Evolutionary conservation across 1,140 invertebrate genomes (phyloP).

Genomic region (Zaprionus africanus): DNA sequence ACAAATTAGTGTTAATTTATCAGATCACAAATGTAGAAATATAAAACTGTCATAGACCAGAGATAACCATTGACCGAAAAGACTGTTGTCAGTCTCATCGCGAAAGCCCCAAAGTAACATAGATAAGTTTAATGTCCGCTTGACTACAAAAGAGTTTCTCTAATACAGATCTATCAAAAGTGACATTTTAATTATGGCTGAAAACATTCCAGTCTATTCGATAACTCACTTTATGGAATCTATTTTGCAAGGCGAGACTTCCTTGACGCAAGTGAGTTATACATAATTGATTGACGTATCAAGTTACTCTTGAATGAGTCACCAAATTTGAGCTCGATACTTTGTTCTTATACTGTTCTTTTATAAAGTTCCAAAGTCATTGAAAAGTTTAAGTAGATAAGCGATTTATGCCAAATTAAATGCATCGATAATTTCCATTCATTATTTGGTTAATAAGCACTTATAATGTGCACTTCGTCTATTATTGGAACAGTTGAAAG

Average conservation of each 20-base stretch:
- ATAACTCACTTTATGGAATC: slow-evolving; percentile 75
- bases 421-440: slow-evolving; percentile 20
- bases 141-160: not conserved
- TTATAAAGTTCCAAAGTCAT: not conserved
- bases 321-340: not conserved
- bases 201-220: slow-evolving; percentile 69
- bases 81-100: slow-evolving; percentile 20
- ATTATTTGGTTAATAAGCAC: not conserved
- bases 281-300: slow-evolving; percentile 8
- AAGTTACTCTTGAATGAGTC: slow-evolving; percentile 26
- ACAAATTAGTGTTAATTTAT: slow-evolving; percentile 63
- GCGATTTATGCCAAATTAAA: not conserved
- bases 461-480: slow-evolving; percentile 5
- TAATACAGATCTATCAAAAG: slow-evolving; percentile 12
- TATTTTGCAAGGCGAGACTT: slow-evolving; percentile 18
- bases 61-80: slow-evolving; percentile 28
- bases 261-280: slow-evolving; percentile 51
- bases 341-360: not conserved
- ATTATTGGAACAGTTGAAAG: slow-evolving; percentile 32
- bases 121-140: slow-evolving; percentile 55
- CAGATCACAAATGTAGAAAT: slow-evolving; percentile 38
- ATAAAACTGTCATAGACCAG: slow-evolving; percentile 24
- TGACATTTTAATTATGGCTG: slow-evolving; percentile 42
- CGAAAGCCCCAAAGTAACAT: slow-evolving; percentile 32
- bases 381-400: not conserved